Conservation (phyloP, 2,888 invertebrate species). For the Nowickia ferox region DNA sequence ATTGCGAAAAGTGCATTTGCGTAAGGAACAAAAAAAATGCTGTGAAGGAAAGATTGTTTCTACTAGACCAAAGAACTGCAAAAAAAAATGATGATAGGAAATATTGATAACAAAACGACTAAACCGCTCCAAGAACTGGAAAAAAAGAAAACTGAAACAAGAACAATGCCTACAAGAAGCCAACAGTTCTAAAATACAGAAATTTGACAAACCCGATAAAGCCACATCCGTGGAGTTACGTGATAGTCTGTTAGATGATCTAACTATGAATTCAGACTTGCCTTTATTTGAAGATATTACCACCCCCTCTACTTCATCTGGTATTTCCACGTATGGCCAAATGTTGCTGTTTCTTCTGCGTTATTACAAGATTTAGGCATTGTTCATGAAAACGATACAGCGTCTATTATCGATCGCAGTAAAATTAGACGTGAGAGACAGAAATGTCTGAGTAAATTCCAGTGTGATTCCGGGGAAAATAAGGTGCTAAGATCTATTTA, state of each 20-base stretch:
- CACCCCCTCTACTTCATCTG: conserved; percentile 21
- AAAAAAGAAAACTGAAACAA: conserved; percentile 35
- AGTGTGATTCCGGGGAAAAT: conserved; percentile 21
- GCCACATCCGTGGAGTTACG: conserved; percentile 13
- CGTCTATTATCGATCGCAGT: conserved; percentile 19
- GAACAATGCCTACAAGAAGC: conserved; percentile 21
- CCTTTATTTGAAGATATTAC: conserved; percentile 29
- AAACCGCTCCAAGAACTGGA: conserved; percentile 12
- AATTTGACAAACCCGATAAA: conserved; percentile 33
- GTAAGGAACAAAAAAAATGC: conserved; percentile 26
- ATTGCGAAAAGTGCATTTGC: conserved; percentile 12
- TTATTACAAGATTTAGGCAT: no score
- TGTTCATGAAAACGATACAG: conserved; percentile 5
- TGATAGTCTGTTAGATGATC: conserved; percentile 10
- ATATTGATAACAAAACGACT: neutral
- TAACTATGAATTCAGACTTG: conserved; percentile 7
- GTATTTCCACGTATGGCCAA: neutral
- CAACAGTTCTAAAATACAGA: conserved; percentile 27
- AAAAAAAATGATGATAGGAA: conserved; percentile 13
- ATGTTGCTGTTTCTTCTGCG: neutral
- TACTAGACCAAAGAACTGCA: conserved; percentile 19
- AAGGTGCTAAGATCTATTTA: conserved; percentile 15
- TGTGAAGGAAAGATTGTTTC: conserved; percentile 21
- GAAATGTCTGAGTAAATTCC: conserved; percentile 16
- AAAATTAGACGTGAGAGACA: conserved; percentile 14